These are phyloP conservation scores for human (Homo sapiens) DNA, from an alignment of 2,113 vertebrate genomes.

Conservation along the genomic window GRCh38 chrX:130006001-130006500, in stretches of 20 bases:
- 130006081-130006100: not conserved
- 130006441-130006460: no score
- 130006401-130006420: no score
- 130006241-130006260: constrained; percentile 1
- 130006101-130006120: not conserved
- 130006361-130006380: no score
- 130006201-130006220: constrained; percentile 27
- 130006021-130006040: not conserved
- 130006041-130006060: constrained; percentile 44
- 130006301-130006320: constrained; percentile 31
- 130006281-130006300: constrained; percentile 26
- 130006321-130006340: constrained; percentile 17
- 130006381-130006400: no score
- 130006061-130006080: not conserved
- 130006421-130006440: no score
- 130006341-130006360: not conserved
- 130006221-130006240: constrained; percentile 31
- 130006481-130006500: no score
- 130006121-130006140: constrained; percentile 17
- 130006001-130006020: constrained; percentile 50
- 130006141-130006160: not conserved
- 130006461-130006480: no score
- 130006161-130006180: constrained; percentile 17
- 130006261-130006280: not conserved
- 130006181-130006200: not conserved